These are phyloP conservation scores for Thunnus thynnus DNA, from an alignment of 2,113 vertebrate species.

Conservation along the genomic window DNA sequence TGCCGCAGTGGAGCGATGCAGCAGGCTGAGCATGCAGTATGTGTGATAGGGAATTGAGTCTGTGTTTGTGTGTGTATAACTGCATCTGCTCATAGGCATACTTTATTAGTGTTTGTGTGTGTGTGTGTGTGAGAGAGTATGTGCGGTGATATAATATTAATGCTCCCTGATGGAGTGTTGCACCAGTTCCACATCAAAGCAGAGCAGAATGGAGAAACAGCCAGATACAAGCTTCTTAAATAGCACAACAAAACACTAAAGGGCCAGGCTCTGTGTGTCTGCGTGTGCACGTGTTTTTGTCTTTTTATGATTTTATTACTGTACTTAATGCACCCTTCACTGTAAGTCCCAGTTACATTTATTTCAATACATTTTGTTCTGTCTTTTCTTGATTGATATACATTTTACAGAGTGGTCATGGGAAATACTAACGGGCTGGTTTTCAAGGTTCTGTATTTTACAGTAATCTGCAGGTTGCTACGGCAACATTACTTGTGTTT, in stretches of 20 bases:
- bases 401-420: too few species aligned
- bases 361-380: too few species aligned
- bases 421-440: too few species aligned
- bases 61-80: conserved; percentile 3
- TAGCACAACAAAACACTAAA: conserved; percentile 58
- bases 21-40: conserved; percentile 47
- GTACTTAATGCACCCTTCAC: not conserved
- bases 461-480: too few species aligned
- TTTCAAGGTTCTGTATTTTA: too few species aligned
- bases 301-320: not conserved
- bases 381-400: too few species aligned
- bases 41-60: conserved; percentile 4
- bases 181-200: conserved; percentile 75
- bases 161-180: conserved; percentile 70
- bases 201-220: conserved; percentile 46
- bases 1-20: conserved; percentile 63
- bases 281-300: not conserved
- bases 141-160: conserved; percentile 72
- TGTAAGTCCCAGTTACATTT: not conserved
- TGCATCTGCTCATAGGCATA: conserved; percentile 24
- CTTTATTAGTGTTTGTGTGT: conserved; percentile 17
- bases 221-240: conserved; percentile 62
- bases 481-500: too few species aligned
- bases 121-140: conserved; percentile 16
- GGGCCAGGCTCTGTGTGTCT: conserved; percentile 19